Evolutionary conservation across 1,140 invertebrate genomes (phyloP).

Genomic region (Pissodes strobi): DNA sequence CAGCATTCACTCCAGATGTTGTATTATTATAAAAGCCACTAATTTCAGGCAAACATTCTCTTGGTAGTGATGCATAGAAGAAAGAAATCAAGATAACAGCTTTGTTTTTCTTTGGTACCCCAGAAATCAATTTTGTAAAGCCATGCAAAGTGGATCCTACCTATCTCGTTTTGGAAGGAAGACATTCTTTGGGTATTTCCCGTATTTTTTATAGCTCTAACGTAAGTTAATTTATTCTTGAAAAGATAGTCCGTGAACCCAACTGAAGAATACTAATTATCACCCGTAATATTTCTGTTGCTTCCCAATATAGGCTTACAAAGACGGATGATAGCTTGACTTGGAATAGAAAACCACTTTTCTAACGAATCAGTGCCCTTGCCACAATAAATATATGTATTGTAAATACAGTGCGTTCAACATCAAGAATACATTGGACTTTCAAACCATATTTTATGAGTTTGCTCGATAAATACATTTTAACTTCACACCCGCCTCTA

Average conservation of each 20-base stretch:
- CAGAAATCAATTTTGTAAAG: not conserved
- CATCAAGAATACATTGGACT: not conserved
- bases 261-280: too few species aligned
- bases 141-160: not conserved
- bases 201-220: not conserved
- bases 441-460: not conserved
- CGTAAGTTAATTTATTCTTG: too few species aligned
- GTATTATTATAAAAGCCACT: not conserved
- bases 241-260: too few species aligned
- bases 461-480: too few species aligned
- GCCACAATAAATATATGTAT: not conserved
- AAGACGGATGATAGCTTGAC: not conserved
- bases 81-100: too few species aligned
- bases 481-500: not conserved
- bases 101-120: too few species aligned
- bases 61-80: too few species aligned
- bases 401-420: not conserved
- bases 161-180: not conserved
- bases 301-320: too few species aligned
- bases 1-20: not conserved
- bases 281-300: too few species aligned
- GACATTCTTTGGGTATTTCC: not conserved
- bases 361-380: not conserved
- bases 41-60: not conserved
- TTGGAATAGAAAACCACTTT: not conserved